These are phyloP conservation scores for Valencia hispanica DNA, from an alignment of 2,797 vertebrate species.

Conservation along the genomic window DNA sequence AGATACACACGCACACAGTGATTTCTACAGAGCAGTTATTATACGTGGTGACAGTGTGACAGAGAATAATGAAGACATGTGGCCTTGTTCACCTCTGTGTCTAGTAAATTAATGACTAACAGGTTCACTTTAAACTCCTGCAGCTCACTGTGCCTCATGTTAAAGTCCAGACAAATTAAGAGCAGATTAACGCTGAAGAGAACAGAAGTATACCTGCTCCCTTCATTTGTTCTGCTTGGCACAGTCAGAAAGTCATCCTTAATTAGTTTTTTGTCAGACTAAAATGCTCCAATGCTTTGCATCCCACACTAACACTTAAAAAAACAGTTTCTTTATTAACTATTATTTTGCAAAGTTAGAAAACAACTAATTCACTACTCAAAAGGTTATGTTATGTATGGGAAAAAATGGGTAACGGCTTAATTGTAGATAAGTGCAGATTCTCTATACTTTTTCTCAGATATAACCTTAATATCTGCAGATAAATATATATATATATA, in stretches of 20 bases:
- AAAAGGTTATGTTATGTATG: neutral
- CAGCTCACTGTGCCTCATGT: constrained; percentile 51
- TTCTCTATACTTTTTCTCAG: neutral
- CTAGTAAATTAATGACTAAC: constrained; percentile 71
- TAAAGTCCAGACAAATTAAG: constrained; percentile 61
- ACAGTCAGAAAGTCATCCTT: neutral
- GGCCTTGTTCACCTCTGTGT: constrained; percentile 65
- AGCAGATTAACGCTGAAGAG: constrained; percentile 50
- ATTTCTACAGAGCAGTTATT: neutral
- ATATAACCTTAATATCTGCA: neutral
- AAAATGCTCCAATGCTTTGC: neutral
- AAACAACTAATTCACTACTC: neutral
- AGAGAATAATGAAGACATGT: constrained; percentile 70
- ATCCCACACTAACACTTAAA: neutral
- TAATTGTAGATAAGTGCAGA: neutral
- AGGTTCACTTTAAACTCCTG: constrained; percentile 63
- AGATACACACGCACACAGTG: neutral
- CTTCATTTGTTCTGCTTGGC: constrained; percentile 10
- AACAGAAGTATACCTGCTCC: constrained; percentile 13
- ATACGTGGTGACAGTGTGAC: constrained; percentile 64
- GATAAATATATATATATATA: no score
- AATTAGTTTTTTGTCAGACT: neutral
- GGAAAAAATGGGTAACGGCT: neutral
- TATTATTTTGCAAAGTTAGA: neutral
- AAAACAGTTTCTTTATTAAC: neutral